Evolutionary conservation across 2,797 vertebrate genomes (phyloP).

Genomic region (Morus bassanus): DNA sequence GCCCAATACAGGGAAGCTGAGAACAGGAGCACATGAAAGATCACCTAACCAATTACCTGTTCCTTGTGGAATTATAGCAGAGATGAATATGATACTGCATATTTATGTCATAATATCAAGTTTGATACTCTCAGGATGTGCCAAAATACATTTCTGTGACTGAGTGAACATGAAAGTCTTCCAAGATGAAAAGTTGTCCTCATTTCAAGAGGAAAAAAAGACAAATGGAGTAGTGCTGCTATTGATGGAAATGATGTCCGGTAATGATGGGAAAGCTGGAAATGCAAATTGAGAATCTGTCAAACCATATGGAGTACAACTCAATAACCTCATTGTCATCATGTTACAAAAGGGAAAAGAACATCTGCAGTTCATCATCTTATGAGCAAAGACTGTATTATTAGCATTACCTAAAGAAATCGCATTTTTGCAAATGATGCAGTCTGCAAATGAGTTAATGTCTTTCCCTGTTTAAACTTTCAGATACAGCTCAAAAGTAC

Average conservation of each 20-base stretch:
- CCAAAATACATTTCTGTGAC: not conserved
- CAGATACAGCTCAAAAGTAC: not conserved
- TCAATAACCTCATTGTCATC: not conserved
- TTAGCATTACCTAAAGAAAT: not conserved
- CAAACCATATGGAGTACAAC: not conserved
- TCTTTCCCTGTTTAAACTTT: not conserved
- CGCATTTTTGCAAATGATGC: not conserved
- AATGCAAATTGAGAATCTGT: not conserved
- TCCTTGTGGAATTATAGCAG: not conserved
- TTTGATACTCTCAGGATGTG: not conserved
- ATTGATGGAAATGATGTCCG: not conserved
- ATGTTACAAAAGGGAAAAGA: not conserved
- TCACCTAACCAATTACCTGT: not conserved
- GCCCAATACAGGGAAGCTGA: not conserved
- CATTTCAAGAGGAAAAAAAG: not conserved
- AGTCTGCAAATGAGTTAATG: not conserved
- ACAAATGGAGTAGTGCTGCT: not conserved
- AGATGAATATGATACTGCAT: not conserved
- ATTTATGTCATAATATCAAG: not conserved
- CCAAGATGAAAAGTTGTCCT: not conserved
- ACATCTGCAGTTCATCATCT: not conserved
- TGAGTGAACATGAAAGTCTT: slow-evolving; percentile 1
- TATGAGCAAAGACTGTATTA: not conserved
- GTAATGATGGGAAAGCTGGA: not conserved
- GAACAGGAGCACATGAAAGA: not conserved